phyloP scores from a whole-genome alignment of 1,140 invertebrate species.

The Tribolium castaneum region DNA sequence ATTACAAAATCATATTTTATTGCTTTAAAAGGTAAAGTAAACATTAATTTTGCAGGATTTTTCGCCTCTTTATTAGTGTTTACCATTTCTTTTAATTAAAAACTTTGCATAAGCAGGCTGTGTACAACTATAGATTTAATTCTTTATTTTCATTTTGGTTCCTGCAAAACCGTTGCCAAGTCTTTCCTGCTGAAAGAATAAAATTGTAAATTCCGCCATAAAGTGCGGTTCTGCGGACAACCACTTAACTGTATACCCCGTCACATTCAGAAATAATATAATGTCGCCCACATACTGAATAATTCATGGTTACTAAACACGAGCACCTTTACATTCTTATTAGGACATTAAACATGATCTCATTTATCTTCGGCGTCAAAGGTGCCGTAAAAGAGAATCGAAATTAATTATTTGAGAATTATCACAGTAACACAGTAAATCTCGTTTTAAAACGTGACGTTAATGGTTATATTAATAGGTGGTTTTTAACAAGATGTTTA shows the following conservation, averaged over 20 bases:
- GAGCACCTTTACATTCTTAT: constrained; percentile 3
- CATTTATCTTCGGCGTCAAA: constrained; percentile 30
- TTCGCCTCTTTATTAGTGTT: no score
- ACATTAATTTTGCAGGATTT: no score
- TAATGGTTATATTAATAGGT: constrained; percentile 41
- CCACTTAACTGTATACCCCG: background rate
- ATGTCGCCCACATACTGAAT: constrained; percentile 2
- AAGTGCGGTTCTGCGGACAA: background rate
- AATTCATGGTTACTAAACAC: constrained; percentile 13
- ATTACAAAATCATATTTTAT: background rate
- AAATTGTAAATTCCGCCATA: background rate
- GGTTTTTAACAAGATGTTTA: constrained; percentile 39
- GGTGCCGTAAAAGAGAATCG: constrained; percentile 29
- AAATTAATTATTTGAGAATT: constrained; percentile 42
- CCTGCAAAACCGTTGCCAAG: background rate
- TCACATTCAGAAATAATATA: background rate
- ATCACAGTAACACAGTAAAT: constrained; percentile 41
- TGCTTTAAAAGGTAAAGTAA: background rate
- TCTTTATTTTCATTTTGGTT: background rate
- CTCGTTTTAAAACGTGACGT: constrained; percentile 36
- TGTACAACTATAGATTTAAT: no score
- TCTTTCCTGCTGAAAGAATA: background rate
- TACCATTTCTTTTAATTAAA: no score
- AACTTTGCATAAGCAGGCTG: no score
- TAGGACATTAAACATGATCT: constrained; percentile 8